These are phyloP conservation scores for Cheilosia vernalis DNA, from an alignment of 2,888 invertebrate species.

Conservation along the genomic window DNA sequence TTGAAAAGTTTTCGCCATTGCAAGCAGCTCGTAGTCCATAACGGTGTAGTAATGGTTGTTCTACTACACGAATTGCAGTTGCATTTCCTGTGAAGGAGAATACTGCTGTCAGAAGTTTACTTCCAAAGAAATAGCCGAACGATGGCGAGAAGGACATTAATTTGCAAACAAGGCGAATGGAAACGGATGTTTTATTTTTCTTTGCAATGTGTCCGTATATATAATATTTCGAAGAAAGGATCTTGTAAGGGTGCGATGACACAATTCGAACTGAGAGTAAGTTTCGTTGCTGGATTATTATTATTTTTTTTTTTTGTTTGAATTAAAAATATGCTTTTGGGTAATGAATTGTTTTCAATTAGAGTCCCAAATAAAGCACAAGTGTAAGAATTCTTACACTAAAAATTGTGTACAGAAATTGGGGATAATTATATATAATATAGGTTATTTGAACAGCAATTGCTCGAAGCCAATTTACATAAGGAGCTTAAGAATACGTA, in stretches of 20 bases:
- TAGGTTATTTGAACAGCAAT: too few species aligned
- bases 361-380: too few species aligned
- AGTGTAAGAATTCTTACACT: too few species aligned
- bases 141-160: slow-evolving; percentile 25
- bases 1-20: slow-evolving; percentile 68
- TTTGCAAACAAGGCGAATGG: slow-evolving; percentile 40
- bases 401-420: too few species aligned
- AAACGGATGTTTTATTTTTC: slow-evolving; percentile 41
- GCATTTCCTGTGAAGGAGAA: slow-evolving; percentile 30
- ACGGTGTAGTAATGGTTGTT: slow-evolving; percentile 35
- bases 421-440: too few species aligned
- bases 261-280: too few species aligned
- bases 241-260: too few species aligned
- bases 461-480: too few species aligned
- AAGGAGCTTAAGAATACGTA: too few species aligned
- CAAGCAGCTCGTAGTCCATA: slow-evolving; percentile 30
- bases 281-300: not conserved
- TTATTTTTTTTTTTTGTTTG: not conserved
- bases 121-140: slow-evolving; percentile 15
- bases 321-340: not conserved
- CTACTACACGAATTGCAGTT: slow-evolving; percentile 24
- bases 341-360: too few species aligned
- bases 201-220: slow-evolving; percentile 12
- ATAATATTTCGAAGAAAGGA: too few species aligned
- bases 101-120: slow-evolving; percentile 27